phyloP scores from a whole-genome alignment of 2,888 invertebrate species.

The Lochmaea crataegi region DNA sequence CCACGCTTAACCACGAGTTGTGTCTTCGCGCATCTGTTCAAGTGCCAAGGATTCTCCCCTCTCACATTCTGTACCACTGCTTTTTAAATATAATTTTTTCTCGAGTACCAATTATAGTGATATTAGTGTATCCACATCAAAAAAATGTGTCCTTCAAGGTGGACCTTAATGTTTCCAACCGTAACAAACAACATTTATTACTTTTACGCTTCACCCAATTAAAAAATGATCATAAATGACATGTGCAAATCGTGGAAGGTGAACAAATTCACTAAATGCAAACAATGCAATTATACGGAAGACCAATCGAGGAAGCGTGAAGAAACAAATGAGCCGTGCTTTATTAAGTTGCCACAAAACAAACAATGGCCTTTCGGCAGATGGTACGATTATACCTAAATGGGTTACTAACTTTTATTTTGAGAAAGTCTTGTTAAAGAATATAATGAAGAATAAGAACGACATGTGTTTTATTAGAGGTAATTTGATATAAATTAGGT shows the following conservation, averaged over 20 bases:
- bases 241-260: conserved; percentile 2
- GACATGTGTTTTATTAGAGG: not conserved
- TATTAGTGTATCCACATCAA: too few species aligned
- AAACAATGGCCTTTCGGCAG: not conserved
- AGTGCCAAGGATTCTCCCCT: too few species aligned
- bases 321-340: conserved; percentile 4
- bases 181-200: not conserved
- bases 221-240: not conserved
- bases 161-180: not conserved
- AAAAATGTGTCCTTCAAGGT: not conserved
- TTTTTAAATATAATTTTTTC: too few species aligned
- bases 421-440: not conserved
- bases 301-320: conserved; percentile 4
- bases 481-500: not conserved
- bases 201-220: not conserved
- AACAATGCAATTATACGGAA: conserved; percentile 1
- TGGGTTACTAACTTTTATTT: not conserved
- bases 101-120: too few species aligned
- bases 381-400: not conserved
- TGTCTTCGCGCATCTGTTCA: too few species aligned
- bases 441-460: not conserved
- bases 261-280: conserved; percentile 1
- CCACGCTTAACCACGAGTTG: too few species aligned
- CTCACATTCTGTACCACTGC: too few species aligned
- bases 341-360: not conserved